Percentiles rank a stretch among this genome's conserved stretches.
phyloP scores from a whole-genome alignment of 1,140 invertebrate genomes.

The Pollicipes pollicipes region DNA sequence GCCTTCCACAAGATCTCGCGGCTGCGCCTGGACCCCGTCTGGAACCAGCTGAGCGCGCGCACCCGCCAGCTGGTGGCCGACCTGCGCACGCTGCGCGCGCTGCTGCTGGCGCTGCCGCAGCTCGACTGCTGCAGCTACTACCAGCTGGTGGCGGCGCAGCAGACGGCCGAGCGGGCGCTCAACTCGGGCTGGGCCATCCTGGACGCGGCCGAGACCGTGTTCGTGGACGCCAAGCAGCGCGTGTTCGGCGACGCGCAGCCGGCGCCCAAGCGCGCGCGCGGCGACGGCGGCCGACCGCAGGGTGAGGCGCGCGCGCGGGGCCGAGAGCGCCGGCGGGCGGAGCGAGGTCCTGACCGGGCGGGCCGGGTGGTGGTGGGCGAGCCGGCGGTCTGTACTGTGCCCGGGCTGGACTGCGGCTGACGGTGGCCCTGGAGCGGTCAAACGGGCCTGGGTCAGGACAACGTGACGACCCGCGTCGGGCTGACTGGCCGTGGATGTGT shows the following conservation, averaged over 20 bases:
- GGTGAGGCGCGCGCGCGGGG: slow-evolving; percentile 2
- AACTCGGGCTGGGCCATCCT: slow-evolving; percentile 64
- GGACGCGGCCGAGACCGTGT: slow-evolving; percentile 72
- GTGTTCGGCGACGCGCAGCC: slow-evolving; percentile 25
- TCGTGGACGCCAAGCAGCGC: slow-evolving; percentile 43
- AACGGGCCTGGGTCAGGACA: too few relatives aligned
- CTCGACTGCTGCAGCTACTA: slow-evolving; percentile 80
- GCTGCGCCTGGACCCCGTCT: slow-evolving; percentile 74
- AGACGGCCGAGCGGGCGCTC: slow-evolving; percentile 63
- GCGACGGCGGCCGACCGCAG: neutral
- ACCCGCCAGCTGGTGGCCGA: slow-evolving; percentile 78
- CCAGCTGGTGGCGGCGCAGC: slow-evolving; percentile 53
- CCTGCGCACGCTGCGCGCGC: slow-evolving; percentile 66
- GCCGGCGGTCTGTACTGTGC: too few relatives aligned
- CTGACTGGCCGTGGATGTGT: too few relatives aligned
- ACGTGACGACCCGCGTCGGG: too few relatives aligned
- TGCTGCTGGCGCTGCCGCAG: slow-evolving; percentile 71
- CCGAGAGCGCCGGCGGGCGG: neutral
- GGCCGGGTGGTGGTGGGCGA: too few relatives aligned
- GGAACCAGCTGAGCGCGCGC: slow-evolving; percentile 58
- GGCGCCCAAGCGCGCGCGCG: slow-evolving; percentile 16
- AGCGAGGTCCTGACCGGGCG: too few relatives aligned
- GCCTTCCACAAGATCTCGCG: slow-evolving; percentile 82
- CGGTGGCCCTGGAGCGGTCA: too few relatives aligned
- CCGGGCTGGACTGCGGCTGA: too few relatives aligned